Evolutionary conservation across 2,888 invertebrate species (phyloP).

Genomic region (Melieria crassipennis): DNA sequence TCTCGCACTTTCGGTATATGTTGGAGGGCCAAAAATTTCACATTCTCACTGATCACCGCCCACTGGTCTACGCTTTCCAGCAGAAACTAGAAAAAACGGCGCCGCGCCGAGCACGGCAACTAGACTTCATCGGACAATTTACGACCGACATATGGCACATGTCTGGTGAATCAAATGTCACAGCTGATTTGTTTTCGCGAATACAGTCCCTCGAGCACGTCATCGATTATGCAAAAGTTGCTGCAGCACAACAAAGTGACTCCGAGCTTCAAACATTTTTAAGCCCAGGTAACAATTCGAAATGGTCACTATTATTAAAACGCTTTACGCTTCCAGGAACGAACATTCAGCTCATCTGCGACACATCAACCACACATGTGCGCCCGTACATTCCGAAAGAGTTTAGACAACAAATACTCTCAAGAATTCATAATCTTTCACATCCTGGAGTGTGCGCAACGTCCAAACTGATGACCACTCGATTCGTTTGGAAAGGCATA

Average conservation of each 20-base stretch:
- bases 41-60: background rate
- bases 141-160: conserved; percentile 14
- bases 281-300: too few relatives aligned
- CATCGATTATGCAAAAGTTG: too few relatives aligned
- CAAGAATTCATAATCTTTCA: conserved; percentile 14
- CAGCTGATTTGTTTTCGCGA: too few relatives aligned
- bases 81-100: conserved; percentile 6
- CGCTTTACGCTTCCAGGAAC: conserved; percentile 6
- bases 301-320: background rate
- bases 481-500: conserved; percentile 32
- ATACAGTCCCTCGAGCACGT: too few relatives aligned
- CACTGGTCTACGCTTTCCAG: background rate
- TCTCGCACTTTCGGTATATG: conserved; percentile 7
- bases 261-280: too few relatives aligned
- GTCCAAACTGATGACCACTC: conserved; percentile 7
- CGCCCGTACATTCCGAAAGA: conserved; percentile 18
- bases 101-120: background rate
- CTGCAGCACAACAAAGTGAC: too few relatives aligned
- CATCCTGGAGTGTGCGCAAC: conserved; percentile 22
- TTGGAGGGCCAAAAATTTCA: background rate
- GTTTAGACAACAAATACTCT: background rate
- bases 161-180: too few relatives aligned
- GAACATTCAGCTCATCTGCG: conserved; percentile 11
- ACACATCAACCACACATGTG: conserved; percentile 19
- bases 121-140: conserved; percentile 17